Evolutionary conservation across 2,888 invertebrate genomes (phyloP).

Genomic region (Synanthedon tipuliformis): DNA sequence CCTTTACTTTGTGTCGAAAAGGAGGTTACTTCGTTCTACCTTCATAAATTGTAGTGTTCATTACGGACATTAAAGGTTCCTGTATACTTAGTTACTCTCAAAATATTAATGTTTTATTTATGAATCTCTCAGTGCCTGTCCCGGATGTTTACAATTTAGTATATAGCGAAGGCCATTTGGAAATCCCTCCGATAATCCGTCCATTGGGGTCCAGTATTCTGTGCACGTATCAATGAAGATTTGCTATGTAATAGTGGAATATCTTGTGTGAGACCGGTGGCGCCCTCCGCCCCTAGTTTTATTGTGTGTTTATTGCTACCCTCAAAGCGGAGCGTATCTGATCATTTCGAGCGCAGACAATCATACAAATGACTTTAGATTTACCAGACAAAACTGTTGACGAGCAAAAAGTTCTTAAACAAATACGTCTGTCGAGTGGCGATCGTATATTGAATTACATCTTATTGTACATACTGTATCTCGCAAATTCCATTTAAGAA

Average conservation of each 20-base stretch:
- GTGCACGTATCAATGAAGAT: constrained; percentile 5
- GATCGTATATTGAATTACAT: neutral
- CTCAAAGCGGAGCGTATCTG: constrained; percentile 30
- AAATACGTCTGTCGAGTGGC: neutral
- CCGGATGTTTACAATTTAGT: too few species aligned
- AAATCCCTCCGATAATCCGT: neutral
- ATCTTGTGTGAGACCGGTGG: constrained; percentile 17
- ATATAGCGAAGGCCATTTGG: neutral
- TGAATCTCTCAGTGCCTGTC: too few species aligned
- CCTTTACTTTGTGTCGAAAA: too few species aligned
- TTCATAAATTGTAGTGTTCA: too few species aligned
- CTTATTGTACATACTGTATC: too few species aligned
- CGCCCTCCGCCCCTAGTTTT: constrained; percentile 19
- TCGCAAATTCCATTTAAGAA: too few species aligned
- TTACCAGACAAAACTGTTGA: neutral
- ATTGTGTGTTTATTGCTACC: constrained; percentile 48
- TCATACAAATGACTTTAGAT: neutral
- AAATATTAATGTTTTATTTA: too few species aligned
- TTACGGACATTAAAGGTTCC: too few species aligned
- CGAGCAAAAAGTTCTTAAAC: neutral
- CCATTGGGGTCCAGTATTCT: neutral
- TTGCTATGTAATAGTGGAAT: constrained; percentile 13
- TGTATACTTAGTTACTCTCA: too few species aligned
- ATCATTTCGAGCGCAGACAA: constrained; percentile 14
- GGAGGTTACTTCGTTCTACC: too few species aligned